Percentiles rank a stretch among this genome's conserved stretches.
Evolutionary conservation across 2,888 invertebrate species (phyloP).

Genomic region (Anticlea derivata): DNA sequence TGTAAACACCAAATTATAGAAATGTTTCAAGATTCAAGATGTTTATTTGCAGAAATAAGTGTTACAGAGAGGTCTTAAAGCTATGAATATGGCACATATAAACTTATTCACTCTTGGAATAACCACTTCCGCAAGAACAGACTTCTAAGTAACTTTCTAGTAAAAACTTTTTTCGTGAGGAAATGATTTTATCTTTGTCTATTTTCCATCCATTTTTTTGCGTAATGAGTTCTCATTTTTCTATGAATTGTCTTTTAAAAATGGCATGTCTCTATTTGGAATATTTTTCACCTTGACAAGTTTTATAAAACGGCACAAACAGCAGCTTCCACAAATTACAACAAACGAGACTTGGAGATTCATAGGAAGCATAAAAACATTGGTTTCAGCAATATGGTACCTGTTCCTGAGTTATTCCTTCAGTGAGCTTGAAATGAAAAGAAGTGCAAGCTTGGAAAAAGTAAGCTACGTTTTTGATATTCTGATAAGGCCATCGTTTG

Average conservation of each 20-base stretch:
- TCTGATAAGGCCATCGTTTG: neutral
- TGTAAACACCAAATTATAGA: too few species aligned
- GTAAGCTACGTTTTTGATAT: conserved; percentile 41
- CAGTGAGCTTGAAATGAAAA: conserved; percentile 74
- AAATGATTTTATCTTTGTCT: neutral
- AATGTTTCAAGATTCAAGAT: too few species aligned
- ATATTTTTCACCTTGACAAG: conserved; percentile 58
- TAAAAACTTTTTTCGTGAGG: conserved; percentile 1
- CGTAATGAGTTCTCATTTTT: neutral
- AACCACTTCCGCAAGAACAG: too few species aligned
- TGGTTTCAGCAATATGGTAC: conserved; percentile 66
- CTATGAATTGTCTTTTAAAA: conserved; percentile 23
- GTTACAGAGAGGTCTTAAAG: too few species aligned
- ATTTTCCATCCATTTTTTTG: neutral
- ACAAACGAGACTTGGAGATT: conserved; percentile 62
- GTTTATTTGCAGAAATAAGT: too few species aligned
- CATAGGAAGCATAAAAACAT: conserved; percentile 58
- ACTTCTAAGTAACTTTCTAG: too few species aligned
- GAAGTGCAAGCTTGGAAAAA: conserved; percentile 68
- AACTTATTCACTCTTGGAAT: too few species aligned
- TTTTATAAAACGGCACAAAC: conserved; percentile 55
- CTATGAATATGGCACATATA: too few species aligned
- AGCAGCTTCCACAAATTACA: conserved; percentile 68
- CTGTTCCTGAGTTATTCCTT: conserved; percentile 60
- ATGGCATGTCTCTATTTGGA: conserved; percentile 54